phyloP scores from a whole-genome alignment of 64 coral and sea anemone genomes.

The Anthopleura sola region DNA sequence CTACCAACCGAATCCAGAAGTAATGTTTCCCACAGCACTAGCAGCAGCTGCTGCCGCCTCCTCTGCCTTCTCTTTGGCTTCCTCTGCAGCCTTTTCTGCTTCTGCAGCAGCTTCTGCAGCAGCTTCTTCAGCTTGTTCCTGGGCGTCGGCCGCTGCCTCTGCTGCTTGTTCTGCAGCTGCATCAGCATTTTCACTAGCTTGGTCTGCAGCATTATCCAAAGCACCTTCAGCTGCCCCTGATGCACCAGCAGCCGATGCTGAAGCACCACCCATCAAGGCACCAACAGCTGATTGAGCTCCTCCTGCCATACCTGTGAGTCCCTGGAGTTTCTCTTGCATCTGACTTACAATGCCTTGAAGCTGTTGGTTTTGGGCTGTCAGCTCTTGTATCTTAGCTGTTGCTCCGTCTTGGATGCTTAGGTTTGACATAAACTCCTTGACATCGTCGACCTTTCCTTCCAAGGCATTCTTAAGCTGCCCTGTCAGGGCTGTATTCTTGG shows the following conservation, averaged over 20 bases:
- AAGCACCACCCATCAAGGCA: not conserved
- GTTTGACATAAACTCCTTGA: conserved; percentile 25
- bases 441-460: conserved; percentile 8
- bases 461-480: not conserved
- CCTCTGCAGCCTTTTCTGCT: not conserved
- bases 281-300: not conserved
- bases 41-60: not conserved
- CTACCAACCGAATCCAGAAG: not conserved
- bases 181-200: not conserved
- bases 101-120: not conserved
- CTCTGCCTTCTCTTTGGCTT: not conserved
- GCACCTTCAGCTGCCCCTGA: not conserved
- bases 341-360: not conserved
- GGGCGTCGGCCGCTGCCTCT: not conserved
- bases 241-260: not conserved
- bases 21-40: not conserved
- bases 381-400: not conserved
- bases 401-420: not conserved
- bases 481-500: not conserved
- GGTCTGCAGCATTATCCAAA: not conserved
- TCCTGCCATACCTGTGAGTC: not conserved
- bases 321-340: not conserved
- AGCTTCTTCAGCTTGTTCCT: conserved; percentile 1
- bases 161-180: not conserved
- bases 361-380: not conserved